Conservation (phyloP, 2,888 invertebrate species). For the Teleogryllus oceanicus region DNA sequence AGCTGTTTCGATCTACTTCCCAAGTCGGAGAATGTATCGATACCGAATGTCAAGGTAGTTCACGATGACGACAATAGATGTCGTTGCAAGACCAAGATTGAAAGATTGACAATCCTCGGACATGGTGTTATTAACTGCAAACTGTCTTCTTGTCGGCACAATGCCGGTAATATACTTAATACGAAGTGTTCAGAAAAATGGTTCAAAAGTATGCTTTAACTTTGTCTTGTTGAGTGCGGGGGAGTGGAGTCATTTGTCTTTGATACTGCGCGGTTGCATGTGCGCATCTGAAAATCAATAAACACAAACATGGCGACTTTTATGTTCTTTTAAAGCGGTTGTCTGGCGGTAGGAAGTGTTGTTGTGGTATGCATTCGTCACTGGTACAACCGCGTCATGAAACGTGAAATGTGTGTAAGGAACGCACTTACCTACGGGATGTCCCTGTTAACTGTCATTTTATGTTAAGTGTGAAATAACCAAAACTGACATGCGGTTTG, state of each 20-base stretch:
- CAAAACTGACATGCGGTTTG: conserved; percentile 25
- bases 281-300: conserved; percentile 37
- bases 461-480: neutral
- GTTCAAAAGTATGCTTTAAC: no score
- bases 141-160: no score
- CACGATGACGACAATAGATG: neutral
- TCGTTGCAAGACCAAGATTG: no score
- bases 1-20: conserved; percentile 1
- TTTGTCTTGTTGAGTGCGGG: neutral
- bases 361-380: conserved; percentile 22
- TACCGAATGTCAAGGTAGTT: neutral
- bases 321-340: neutral
- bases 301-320: conserved; percentile 38
- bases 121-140: no score
- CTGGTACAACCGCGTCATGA: neutral
- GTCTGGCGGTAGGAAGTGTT: neutral
- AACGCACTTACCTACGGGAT: neutral
- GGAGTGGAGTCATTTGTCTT: neutral
- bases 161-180: no score
- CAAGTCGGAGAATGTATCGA: neutral
- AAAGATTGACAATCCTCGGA: no score
- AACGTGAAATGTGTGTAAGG: neutral
- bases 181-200: no score
- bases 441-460: neutral
- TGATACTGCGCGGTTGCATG: neutral